Percentiles rank a stretch among this genome's conserved stretches.
Evolutionary conservation across 2,888 invertebrate genomes (phyloP).

Genomic region (Troides aeacus): DNA sequence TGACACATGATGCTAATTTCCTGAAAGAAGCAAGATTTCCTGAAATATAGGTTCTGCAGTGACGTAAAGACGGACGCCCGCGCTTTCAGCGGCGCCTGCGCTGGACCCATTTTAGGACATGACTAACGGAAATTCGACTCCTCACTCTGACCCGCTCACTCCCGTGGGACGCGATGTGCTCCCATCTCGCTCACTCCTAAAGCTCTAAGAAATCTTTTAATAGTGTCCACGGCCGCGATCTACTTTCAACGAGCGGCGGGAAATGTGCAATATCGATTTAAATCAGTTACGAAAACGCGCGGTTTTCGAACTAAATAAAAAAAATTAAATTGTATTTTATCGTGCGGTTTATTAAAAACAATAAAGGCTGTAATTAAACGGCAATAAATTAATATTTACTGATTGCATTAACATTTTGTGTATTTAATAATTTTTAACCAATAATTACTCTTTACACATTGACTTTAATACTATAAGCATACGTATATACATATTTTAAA

Average conservation of each 20-base stretch:
- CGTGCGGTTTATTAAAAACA: background rate
- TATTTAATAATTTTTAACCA: background rate
- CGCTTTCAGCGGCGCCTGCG: constrained; percentile 80
- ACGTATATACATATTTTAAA: constrained; percentile 6
- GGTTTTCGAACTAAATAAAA: constrained; percentile 36
- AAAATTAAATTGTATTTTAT: background rate
- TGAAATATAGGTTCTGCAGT: constrained; percentile 77
- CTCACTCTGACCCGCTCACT: constrained; percentile 75
- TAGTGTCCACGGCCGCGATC: constrained; percentile 81
- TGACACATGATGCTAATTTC: constrained; percentile 43
- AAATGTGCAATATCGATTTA: constrained; percentile 62
- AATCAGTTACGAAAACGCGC: constrained; percentile 53
- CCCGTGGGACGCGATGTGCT: constrained; percentile 65
- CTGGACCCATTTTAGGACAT: constrained; percentile 87
- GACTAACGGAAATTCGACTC: constrained; percentile 84
- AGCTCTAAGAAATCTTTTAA: constrained; percentile 81
- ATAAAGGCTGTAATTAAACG: background rate
- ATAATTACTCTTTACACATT: background rate
- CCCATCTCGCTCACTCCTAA: constrained; percentile 74
- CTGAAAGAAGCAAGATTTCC: constrained; percentile 57
- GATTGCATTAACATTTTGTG: background rate
- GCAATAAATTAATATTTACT: background rate
- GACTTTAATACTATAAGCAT: background rate
- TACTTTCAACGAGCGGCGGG: constrained; percentile 78
- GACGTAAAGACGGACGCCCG: constrained; percentile 78